phyloP scores from a whole-genome alignment of 2,113 vertebrate genomes.

The Neolamprologus longior region DNA sequence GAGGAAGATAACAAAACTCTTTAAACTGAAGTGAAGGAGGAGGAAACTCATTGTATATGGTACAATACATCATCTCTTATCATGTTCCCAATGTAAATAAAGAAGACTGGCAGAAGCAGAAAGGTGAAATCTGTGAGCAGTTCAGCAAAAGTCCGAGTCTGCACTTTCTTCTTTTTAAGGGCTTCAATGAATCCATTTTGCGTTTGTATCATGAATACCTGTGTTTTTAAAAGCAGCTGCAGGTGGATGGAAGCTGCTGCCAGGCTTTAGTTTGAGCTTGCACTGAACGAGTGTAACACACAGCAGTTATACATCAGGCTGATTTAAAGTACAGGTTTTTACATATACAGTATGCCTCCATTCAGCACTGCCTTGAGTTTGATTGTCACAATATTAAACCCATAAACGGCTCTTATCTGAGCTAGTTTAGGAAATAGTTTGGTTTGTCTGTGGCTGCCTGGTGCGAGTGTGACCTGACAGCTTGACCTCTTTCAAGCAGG shows the following conservation, averaged over 20 bases:
- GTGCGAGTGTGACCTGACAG: not conserved
- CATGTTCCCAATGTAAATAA: not conserved
- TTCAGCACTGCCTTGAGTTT: not conserved
- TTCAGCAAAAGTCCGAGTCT: not conserved
- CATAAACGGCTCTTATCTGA: not conserved
- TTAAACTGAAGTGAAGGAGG: not conserved
- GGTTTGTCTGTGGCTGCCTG: not conserved
- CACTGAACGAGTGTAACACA: not conserved
- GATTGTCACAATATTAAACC: not conserved
- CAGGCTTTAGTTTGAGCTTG: not conserved
- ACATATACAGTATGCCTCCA: slow-evolving; percentile 24
- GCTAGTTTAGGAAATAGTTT: not conserved
- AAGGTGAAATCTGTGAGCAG: not conserved
- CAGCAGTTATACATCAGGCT: not conserved
- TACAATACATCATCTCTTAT: not conserved
- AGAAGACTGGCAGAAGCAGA: not conserved
- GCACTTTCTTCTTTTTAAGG: not conserved
- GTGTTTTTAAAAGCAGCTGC: not conserved
- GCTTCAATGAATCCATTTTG: not conserved
- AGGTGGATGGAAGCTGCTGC: not conserved
- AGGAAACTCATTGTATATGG: not conserved
- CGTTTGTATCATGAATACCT: not conserved
- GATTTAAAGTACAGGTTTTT: not conserved
- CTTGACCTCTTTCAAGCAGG: not conserved
- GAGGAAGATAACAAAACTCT: not conserved